Evolutionary conservation across 2,797 vertebrate species (phyloP), one percentile per base, ranked within the genome.

Genomic region (Mergus octosetaceus): DNA sequence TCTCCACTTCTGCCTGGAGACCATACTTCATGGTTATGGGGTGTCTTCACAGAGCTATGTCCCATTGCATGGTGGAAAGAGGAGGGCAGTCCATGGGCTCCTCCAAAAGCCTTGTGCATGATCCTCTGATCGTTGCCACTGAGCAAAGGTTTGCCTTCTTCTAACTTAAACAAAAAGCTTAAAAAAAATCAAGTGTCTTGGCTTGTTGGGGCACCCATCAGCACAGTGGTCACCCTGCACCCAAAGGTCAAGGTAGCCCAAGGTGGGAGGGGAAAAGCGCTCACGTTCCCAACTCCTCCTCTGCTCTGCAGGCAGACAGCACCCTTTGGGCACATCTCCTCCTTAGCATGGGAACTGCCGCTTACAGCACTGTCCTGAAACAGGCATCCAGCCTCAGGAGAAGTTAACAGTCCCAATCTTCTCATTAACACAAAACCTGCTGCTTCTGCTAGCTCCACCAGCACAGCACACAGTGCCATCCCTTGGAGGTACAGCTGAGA

Each of bases 361-460:
- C 38, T 18, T 19, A 14, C 21, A 94, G 43, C 11, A 4, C 22
- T 69, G 19, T 57, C 71, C 68, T 27, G 17, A 82, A 87, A 78
- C 0, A 0, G 11, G 16, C 0, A 0, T 60, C 57, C 78, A 74
- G 16, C 34, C 75, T 45, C 39, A 13, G 28, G 78, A 43, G 58
- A 78, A 74, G 68, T 60, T 34, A 75, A 32, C 17, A 30, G 19
- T 78, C 58, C 75, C 1, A 10, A 8, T 41, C 56, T 75, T 72
- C 60, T 87, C 68, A 34, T n/a, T 65, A 24, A 24, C 2, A 0
- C 20, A 41, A 64, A 56, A 64, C 0, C n/a, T 70, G 32, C 53
- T 80, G 34, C 57, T 80, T 41, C 70, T 88, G 39, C 62, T 79
- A 78, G 32, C 47, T 53, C 71, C 49, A 32, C 28, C 71, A 32